Base-by-base conservation (phyloP, 2,888 invertebrate species). In the Parascotia fuliginaria region DNA sequence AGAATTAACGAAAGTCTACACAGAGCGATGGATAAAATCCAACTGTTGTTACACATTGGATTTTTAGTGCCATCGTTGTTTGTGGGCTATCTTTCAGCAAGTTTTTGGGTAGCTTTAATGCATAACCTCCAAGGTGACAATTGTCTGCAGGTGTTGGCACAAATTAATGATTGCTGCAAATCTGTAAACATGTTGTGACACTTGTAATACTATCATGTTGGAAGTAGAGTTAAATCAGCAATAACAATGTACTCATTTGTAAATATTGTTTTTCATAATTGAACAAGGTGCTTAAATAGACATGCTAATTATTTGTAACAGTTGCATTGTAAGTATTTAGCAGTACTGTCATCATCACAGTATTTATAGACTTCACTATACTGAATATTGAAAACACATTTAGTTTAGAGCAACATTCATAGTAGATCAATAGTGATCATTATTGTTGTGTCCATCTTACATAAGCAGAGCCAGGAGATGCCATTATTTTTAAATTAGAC, bases 21-120 rank as follows among this genome's bases (percentile, higher is more conserved):
- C 76, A 76, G 79, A 83, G 85, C 77, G 88, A 89, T 92, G 90
- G 88, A 79, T 84, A 83, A 83, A 86, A 86, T 87, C 86, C 89
- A 90, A 89, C 81, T 91, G 89, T 87, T 82, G 62, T 70, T 53
- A 68, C 73, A 76, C 87, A 87, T 88, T 92, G 91, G 89, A 81
- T 87, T 89, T 90, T 89, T 85, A 81, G 56, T 79, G 77, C 89
- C 85, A 90, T 92, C 87, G 83, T 81, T 87, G 80, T 81, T 84
- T 89, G 92, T 87, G 84, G 87, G 87, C 85, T 75, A 81, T 86
- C 84, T 81, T 78, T 70, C 75, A 66, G 64, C 85, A 75, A 65
- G 78, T 77, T 55, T 68, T 51, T 65, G 59, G 57, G 68, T 73
- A 62, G 54, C 51, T 61, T 62, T 60, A 65, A 65, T 65, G 59